Base-by-base conservation (phyloP, 2,888 invertebrate species). In the Platycheirus albimanus region DNA sequence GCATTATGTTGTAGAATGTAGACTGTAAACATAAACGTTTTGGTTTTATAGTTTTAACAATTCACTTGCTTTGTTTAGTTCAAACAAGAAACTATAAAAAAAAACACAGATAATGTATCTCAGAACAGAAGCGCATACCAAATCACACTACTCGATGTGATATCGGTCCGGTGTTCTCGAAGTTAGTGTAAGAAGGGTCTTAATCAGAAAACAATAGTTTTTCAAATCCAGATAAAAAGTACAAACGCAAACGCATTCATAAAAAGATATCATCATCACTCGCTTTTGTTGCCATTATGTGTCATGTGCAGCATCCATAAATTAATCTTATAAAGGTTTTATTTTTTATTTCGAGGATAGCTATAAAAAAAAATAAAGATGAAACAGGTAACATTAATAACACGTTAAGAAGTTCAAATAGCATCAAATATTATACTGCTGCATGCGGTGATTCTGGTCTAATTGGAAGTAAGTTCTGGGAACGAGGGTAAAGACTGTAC, bases 81-180 rank as follows among this genome's bases (percentile, higher is more conserved):
- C 1, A 8, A 33, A 33, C 6, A 38, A 11, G 33, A 63, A 67
- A 41, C 66, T 71, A 71, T 67, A 67, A 81, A 61, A n/a, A 67
- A 81, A 33, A 43, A 30, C 24, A 41, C 8, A 51, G 15, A 52
- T 15, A 13, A 28, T n/a, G 30, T 20, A 15, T 51, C 49, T 61
- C 10, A 19, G 61, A 77, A 81, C 81, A 81, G 81, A 81, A 81
- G 81, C 81, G 81, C 72, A 81, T 33, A 81, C 36, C 51, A 72
- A 70, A 77, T 72, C 66, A 43, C 56, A 71, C 76, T 54, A 19
- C n/a, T n/a, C n/a, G 1, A 51, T 51, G 52, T 45, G 33, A 41
- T 52, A 64, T 33, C 71, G 61, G 72, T 61, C 47, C 17, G 15
- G 38, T 36, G 20, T 41, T 19, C 43, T 61, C 41, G 28, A 33